Evolutionary conservation across 2,888 invertebrate species (phyloP).

Genomic region (Tenthredo distinguenda): DNA sequence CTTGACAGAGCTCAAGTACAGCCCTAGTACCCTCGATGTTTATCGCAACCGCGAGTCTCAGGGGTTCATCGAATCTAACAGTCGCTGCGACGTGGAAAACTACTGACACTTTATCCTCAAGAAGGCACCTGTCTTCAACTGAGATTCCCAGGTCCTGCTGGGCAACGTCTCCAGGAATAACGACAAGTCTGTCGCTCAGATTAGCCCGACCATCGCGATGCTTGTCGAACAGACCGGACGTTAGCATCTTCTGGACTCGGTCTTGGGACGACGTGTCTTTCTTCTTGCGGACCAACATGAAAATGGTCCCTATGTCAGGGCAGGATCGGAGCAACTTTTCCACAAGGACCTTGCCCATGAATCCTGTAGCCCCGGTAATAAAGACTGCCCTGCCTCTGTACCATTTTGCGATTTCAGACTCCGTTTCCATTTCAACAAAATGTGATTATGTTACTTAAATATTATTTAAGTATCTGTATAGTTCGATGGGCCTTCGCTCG

Average conservation of each 20-base stretch:
- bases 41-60: constrained; percentile 91
- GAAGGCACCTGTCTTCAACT: constrained; percentile 81
- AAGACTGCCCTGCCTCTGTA: constrained; percentile 9
- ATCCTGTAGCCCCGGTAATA: constrained; percentile 46
- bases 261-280: background rate
- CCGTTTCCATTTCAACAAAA: background rate
- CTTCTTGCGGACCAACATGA: background rate
- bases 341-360: constrained; percentile 29
- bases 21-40: constrained; percentile 93
- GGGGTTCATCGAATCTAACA: constrained; percentile 90
- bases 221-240: background rate
- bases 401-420: constrained; percentile 36
- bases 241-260: constrained; percentile 5
- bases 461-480: too few species aligned
- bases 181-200: background rate
- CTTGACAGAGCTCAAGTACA: constrained; percentile 87
- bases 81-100: constrained; percentile 89
- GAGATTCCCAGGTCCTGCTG: constrained; percentile 84
- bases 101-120: constrained; percentile 86
- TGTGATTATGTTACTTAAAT: too few species aligned
- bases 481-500: too few species aligned
- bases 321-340: constrained; percentile 39
- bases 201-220: constrained; percentile 59
- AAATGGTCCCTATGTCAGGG: constrained; percentile 7
- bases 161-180: constrained; percentile 85